Evolutionary conservation across 1,140 invertebrate genomes (phyloP), one percentile per base, ranked within the genome.

Genomic region (Zeugodacus cucurbitae): DNA sequence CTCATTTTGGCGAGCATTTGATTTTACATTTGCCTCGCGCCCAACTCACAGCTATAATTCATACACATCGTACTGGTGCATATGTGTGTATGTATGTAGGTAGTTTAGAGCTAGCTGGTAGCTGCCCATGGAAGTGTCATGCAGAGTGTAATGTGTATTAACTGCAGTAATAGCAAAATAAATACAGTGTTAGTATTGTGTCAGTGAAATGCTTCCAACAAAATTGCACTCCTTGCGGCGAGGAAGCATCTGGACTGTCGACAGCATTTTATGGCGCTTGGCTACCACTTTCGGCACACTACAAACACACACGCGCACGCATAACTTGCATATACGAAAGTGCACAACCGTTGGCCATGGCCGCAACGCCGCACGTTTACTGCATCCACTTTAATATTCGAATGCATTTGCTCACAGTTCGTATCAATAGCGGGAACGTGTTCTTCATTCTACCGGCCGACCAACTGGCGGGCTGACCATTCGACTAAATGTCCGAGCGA

Each of bases 101-200:
- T 62, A 20, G 14, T 20, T 34, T 37, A 34, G 48, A 54, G 17
- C 14, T 54, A 67, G 62, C 32, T n/a, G 8, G 26, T 32, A 67
- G 29, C 62, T 22, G 48, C 22, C 41, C 70, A 82, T 26, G 74
- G 41, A 82, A 82, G 44, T 82, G 74, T 82, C 41, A 82, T 82
- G 74, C 74, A 48, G 74, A 48, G 74, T 82, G 74, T 82, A 82
- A 82, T 82, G 74, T 82, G 74, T 82, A 82, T 82, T 82, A 82
- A 82, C 74, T 82, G 48, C 41, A 48, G n/a, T 82, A 82, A 82
- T 82, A 48, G 41, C 74, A 82, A 82, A 82, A 82, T 82, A 48
- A 82, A 82, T 82, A 82, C 74, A 82, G 74, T 82, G 74, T 82
- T 82, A 48, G 74, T 82, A 54, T 82, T 82, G 41, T 82, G 74